Percentiles rank a stretch among this genome's conserved stretches.
Evolutionary conservation across 2,797 vertebrate genomes (phyloP).

Genomic region (Sebastes minor): DNA sequence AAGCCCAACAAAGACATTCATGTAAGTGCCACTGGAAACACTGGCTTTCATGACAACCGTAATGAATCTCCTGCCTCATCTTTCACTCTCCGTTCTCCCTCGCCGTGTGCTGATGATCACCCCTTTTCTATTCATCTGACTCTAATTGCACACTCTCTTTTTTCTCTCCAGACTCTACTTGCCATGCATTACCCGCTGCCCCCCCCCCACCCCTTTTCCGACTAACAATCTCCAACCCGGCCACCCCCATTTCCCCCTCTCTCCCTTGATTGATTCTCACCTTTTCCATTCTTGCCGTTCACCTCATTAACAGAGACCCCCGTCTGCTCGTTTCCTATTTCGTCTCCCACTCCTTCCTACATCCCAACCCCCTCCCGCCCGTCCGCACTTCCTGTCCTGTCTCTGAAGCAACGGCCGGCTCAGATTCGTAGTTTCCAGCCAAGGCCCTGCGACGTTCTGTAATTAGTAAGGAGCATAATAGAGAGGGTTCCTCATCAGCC

Average conservation of each 20-base stretch:
- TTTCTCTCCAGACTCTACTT: conserved; percentile 58
- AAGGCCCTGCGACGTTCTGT: conserved; percentile 44
- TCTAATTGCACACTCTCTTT: conserved; percentile 58
- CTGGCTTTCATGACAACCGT: conserved; percentile 41
- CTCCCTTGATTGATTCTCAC: conserved; percentile 83
- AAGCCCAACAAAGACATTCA: conserved; percentile 51
- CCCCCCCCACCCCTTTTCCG: background rate
- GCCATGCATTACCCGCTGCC: conserved; percentile 54
- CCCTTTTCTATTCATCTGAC: conserved; percentile 53
- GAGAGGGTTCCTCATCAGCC: conserved; percentile 66
- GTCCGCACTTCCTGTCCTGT: conserved; percentile 68
- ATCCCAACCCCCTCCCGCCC: background rate
- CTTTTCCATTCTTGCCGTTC: conserved; percentile 78
- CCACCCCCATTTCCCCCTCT: conserved; percentile 63
- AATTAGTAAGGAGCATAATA: conserved; percentile 79
- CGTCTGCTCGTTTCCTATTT: conserved; percentile 63
- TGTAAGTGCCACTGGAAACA: conserved; percentile 52
- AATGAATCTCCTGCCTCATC: conserved; percentile 62
- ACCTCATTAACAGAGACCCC: conserved; percentile 78
- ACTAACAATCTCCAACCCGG: conserved; percentile 64
- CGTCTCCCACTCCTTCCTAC: conserved; percentile 43
- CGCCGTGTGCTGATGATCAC: conserved; percentile 49
- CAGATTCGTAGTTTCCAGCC: conserved; percentile 42
- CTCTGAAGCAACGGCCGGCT: conserved; percentile 46
- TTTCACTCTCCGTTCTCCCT: conserved; percentile 18